Conservation (phyloP, 37 sponge, comb jelly and placozoan species). For the Ianthella basta region DNA sequence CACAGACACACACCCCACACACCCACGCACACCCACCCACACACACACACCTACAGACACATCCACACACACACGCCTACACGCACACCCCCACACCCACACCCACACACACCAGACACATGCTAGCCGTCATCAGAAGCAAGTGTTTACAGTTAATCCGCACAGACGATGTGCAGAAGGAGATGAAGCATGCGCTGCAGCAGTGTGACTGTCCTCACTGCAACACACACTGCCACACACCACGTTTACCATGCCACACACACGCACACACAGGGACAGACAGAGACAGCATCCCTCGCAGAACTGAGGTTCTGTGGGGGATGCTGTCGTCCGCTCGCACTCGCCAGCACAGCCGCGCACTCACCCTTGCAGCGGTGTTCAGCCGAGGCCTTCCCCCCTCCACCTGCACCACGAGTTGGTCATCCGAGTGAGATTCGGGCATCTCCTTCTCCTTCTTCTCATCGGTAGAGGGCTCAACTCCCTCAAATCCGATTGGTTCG, state of each 20-base stretch:
- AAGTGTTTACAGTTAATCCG: no score
- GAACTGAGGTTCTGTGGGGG: background rate
- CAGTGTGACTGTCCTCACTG: no score
- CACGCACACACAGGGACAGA: conserved; percentile 13
- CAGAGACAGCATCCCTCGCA: background rate
- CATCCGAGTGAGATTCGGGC: background rate
- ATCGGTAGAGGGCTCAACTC: background rate
- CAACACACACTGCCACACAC: conserved; percentile 7
- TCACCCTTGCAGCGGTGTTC: conserved; percentile 17
- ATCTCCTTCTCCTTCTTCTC: background rate
- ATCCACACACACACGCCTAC: no score
- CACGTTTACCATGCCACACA: background rate
- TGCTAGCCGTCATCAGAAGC: no score
- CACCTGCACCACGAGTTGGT: background rate
- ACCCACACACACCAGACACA: no score
- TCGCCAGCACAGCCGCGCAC: no score
- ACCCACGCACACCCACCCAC: no score
- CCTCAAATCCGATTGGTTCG: conserved; percentile 36
- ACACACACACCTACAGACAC: no score
- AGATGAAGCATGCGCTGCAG: no score
- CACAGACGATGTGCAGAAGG: no score
- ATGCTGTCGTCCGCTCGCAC: background rate
- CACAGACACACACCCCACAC: no score
- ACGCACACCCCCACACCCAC: no score
- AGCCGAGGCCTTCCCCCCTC: conserved; percentile 4